Evolutionary conservation across 2,113 vertebrate genomes (phyloP).

Genomic region (Tragelaphus buxtoni): DNA sequence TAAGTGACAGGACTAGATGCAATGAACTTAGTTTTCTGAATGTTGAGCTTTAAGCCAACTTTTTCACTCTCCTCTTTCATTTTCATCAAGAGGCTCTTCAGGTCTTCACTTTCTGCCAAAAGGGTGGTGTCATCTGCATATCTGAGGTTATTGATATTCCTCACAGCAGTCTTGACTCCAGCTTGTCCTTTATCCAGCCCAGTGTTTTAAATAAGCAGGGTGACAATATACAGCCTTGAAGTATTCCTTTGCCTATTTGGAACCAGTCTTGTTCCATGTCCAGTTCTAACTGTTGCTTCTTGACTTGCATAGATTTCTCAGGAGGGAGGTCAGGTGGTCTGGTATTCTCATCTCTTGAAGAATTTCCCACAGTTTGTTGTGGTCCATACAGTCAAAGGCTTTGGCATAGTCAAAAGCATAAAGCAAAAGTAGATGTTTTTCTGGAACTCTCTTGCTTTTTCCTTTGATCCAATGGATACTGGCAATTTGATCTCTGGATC

Average conservation of each 20-base stretch:
- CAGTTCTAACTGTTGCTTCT: background rate
- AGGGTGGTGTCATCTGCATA: background rate
- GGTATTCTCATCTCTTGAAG: background rate
- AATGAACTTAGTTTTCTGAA: background rate
- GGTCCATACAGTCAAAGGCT: background rate
- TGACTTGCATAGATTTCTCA: background rate
- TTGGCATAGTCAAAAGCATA: background rate
- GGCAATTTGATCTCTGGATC: background rate
- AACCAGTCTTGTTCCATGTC: background rate
- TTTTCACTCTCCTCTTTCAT: background rate
- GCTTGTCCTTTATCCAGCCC: background rate
- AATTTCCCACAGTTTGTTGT: background rate
- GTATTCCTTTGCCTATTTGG: background rate
- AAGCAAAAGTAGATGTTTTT: background rate
- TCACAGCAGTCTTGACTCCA: background rate
- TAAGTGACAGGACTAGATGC: background rate
- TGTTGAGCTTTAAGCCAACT: background rate
- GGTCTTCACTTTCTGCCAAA: background rate
- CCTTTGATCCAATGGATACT: background rate
- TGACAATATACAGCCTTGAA: background rate
- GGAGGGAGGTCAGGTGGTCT: background rate
- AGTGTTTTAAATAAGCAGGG: background rate
- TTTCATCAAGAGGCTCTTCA: background rate
- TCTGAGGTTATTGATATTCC: background rate
- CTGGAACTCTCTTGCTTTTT: background rate